phyloP scores from a whole-genome alignment of 2,113 vertebrate species.

The Rhombomys opimus region DNA sequence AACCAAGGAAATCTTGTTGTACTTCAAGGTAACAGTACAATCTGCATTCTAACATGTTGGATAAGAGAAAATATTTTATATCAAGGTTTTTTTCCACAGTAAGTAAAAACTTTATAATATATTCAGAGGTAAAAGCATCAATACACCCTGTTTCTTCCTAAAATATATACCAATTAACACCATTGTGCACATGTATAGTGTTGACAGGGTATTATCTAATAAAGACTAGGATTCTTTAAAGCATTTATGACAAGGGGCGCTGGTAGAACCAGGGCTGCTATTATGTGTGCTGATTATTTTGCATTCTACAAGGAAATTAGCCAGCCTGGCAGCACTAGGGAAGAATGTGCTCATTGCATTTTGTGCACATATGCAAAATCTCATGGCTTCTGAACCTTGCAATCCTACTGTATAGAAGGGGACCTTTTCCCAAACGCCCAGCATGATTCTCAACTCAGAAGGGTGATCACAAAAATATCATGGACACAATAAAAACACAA shows the following conservation, averaged over 20 bases:
- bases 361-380: slow-evolving; percentile 46
- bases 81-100: not conserved
- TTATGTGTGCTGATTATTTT: slow-evolving; percentile 48
- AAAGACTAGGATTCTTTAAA: slow-evolving; percentile 59
- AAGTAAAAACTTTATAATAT: slow-evolving; percentile 9
- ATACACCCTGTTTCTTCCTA: slow-evolving; percentile 32
- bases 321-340: slow-evolving; percentile 52
- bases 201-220: slow-evolving; percentile 46
- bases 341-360: slow-evolving; percentile 19
- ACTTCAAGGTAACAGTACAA: slow-evolving; percentile 52
- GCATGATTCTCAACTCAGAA: not conserved
- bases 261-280: slow-evolving; percentile 64
- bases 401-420: slow-evolving; percentile 47
- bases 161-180: slow-evolving; percentile 19
- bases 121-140: slow-evolving; percentile 44
- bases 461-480: slow-evolving; percentile 65
- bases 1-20: slow-evolving; percentile 46
- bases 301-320: slow-evolving; percentile 63
- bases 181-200: slow-evolving; percentile 20
- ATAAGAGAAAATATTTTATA: slow-evolving; percentile 60
- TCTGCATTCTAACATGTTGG: slow-evolving; percentile 47
- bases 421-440: slow-evolving; percentile 57
- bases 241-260: slow-evolving; percentile 71
- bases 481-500: slow-evolving; percentile 71
- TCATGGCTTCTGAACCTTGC: not conserved